Evolutionary conservation across 1,140 invertebrate genomes (phyloP).

Genomic region (Cydia pomonella): DNA sequence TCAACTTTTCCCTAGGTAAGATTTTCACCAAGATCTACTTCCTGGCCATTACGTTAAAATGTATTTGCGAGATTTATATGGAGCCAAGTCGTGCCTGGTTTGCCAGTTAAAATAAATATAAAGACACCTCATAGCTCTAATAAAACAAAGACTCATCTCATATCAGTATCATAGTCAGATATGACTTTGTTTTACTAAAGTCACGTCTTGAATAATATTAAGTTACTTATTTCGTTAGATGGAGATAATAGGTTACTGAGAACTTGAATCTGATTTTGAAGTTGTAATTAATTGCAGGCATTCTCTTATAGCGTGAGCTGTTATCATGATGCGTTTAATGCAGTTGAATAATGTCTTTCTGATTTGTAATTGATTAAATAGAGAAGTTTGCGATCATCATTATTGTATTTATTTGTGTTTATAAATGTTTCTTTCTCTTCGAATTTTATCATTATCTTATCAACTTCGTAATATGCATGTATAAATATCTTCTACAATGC

Average conservation of each 20-base stretch:
- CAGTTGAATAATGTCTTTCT: slow-evolving; percentile 7
- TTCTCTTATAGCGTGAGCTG: slow-evolving; percentile 14
- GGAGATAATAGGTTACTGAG: slow-evolving; percentile 38
- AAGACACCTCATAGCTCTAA: slow-evolving; percentile 51
- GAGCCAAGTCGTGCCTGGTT: slow-evolving; percentile 70
- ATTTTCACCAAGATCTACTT: slow-evolving; percentile 42
- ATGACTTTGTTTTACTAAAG: slow-evolving; percentile 13
- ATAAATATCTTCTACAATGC: no score
- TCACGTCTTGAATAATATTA: slow-evolving; percentile 63
- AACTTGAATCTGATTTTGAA: slow-evolving; percentile 42
- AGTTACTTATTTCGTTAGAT: slow-evolving; percentile 57
- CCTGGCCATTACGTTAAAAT: slow-evolving; percentile 49
- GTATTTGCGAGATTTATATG: slow-evolving; percentile 56
- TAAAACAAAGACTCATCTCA: slow-evolving; percentile 16
- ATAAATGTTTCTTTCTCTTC: neutral
- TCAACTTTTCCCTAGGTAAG: slow-evolving; percentile 38
- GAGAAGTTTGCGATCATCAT: slow-evolving; percentile 8
- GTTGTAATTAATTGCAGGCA: slow-evolving; percentile 38
- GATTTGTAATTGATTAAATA: slow-evolving; percentile 7
- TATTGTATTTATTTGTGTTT: neutral
- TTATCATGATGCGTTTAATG: slow-evolving; percentile 22
- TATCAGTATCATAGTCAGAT: slow-evolving; percentile 13
- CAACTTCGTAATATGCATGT: neutral
- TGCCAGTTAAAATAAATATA: slow-evolving; percentile 69
- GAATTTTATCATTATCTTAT: neutral